Percentiles rank a stretch among this genome's conserved stretches.
Conservation (phyloP, 2,797 vertebrate species). For the Rhinophrynus dorsalis region DNA sequence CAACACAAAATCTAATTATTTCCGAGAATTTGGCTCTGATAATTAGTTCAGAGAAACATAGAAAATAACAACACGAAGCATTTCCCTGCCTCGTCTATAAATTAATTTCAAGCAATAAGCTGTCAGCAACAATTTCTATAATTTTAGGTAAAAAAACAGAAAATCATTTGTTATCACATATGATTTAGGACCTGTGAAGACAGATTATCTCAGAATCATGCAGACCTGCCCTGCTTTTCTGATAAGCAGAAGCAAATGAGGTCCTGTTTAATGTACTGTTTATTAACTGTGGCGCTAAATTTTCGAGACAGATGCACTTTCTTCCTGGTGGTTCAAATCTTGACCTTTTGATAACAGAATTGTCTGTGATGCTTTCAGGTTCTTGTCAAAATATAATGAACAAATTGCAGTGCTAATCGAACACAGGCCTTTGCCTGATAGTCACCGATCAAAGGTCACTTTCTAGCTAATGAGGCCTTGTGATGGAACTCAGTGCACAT, state of each 20-base stretch:
- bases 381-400: slow-evolving; percentile 70
- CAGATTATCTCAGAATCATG: slow-evolving; percentile 58
- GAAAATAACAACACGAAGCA: slow-evolving; percentile 71
- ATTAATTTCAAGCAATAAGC: slow-evolving; percentile 77
- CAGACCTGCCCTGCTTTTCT: slow-evolving; percentile 58
- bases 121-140: slow-evolving; percentile 78
- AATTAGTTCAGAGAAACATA: slow-evolving; percentile 72
- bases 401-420: slow-evolving; percentile 72
- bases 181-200: slow-evolving; percentile 70
- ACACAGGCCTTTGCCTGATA: slow-evolving; percentile 64
- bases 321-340: slow-evolving; percentile 49
- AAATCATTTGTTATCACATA: slow-evolving; percentile 62
- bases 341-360: slow-evolving; percentile 69
- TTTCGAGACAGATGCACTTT: slow-evolving; percentile 58
- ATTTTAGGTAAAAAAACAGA: slow-evolving; percentile 69
- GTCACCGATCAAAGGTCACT: slow-evolving; percentile 68
- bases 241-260: slow-evolving; percentile 35
- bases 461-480: slow-evolving; percentile 69
- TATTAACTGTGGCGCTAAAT: slow-evolving; percentile 53
- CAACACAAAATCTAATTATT: slow-evolving; percentile 63
- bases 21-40: slow-evolving; percentile 65
- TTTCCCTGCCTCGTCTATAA: slow-evolving; percentile 73
- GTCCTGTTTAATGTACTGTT: slow-evolving; percentile 38
- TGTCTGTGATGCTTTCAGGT: slow-evolving; percentile 67
- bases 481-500: slow-evolving; percentile 62